These are phyloP conservation scores for Progne subis DNA, from an alignment of 2,113 vertebrate genomes.

Conservation along the genomic window DNA sequence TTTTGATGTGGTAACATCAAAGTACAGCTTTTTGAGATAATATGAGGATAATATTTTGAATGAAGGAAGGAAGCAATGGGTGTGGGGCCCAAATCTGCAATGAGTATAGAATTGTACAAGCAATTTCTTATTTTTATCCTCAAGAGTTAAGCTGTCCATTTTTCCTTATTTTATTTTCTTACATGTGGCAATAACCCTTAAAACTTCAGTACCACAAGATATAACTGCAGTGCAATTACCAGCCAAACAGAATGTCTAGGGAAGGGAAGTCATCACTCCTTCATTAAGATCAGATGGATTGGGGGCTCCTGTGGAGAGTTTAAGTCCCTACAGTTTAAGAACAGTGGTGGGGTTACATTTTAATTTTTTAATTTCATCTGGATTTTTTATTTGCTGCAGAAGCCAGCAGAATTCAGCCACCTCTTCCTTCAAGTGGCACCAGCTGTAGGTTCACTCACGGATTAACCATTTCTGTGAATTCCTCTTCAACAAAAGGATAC, in stretches of 20 bases:
- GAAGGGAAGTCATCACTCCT: neutral
- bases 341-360: neutral
- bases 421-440: slow-evolving; percentile 12
- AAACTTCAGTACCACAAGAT: neutral
- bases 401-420: neutral
- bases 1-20: neutral
- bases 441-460: slow-evolving; percentile 63
- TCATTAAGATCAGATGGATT: neutral
- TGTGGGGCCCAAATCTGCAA: neutral
- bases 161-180: neutral
- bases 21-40: neutral
- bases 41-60: neutral
- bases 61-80: neutral
- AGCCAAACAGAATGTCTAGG: neutral
- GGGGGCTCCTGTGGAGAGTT: neutral
- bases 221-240: neutral
- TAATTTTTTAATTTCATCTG: neutral
- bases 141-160: neutral
- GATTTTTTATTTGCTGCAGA: neutral
- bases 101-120: fast-evolving
- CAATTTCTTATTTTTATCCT: neutral
- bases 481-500: slow-evolving; percentile 79
- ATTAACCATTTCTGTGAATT: slow-evolving; percentile 54
- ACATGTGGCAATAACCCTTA: neutral
- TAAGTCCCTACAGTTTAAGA: neutral